Conservation (phyloP, 2,113 vertebrate genomes). For the Protobothrops mucrosquamatus region DNA sequence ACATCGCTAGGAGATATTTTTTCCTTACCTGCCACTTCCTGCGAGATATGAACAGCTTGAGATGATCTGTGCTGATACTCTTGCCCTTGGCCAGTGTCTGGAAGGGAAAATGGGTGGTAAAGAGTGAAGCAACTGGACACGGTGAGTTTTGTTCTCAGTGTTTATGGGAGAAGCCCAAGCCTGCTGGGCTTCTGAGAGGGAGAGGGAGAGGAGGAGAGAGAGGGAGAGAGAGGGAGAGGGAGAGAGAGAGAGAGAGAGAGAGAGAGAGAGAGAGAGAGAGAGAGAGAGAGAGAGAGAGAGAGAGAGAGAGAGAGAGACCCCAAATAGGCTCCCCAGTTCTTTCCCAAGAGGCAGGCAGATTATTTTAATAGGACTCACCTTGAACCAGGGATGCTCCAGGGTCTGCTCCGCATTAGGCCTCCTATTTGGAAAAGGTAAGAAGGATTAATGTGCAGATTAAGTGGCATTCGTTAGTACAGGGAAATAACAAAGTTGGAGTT, state of each 20-base stretch:
- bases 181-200: neutral
- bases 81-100: slow-evolving; percentile 90
- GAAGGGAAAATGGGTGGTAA: slow-evolving; percentile 25
- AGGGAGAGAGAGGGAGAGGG: too few relatives aligned
- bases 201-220: accelerated
- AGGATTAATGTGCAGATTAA: neutral
- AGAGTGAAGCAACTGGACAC: neutral
- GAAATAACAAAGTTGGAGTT: neutral
- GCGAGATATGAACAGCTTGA: slow-evolving; percentile 92
- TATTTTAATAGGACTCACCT: slow-evolving; percentile 72
- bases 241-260: too few relatives aligned
- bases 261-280: too few relatives aligned
- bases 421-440: slow-evolving; percentile 68
- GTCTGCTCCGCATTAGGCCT: slow-evolving; percentile 89
- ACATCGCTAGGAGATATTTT: neutral
- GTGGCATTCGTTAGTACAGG: neutral
- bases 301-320: too few relatives aligned
- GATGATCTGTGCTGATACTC: slow-evolving; percentile 83
- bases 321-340: neutral
- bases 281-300: too few relatives aligned
- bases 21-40: slow-evolving; percentile 93
- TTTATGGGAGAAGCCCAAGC: neutral
- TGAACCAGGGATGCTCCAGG: slow-evolving; percentile 95
- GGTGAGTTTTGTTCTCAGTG: neutral
- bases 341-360: neutral